Base-by-base conservation (phyloP, 2,113 vertebrate genomes). In the Tretioscincus oriximinensis region DNA sequence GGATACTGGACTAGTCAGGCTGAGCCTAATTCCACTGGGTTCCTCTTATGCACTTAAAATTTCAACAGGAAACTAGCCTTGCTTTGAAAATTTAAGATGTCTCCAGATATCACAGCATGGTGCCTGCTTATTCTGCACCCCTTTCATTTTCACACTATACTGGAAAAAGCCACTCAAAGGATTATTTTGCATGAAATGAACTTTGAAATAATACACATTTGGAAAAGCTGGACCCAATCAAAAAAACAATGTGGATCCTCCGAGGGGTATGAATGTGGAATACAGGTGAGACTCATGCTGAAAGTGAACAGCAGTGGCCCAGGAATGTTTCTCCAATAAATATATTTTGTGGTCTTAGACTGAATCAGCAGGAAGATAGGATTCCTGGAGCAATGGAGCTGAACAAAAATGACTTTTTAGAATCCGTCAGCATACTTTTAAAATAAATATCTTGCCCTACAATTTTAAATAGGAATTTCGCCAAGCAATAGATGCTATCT, bases 181-280 rank as follows among this genome's bases (percentile, higher is more conserved):
- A 14, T 51, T 14, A 51, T 14, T 51, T 51, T 51, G 49, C 49
- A 51, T 51, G 49, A 51, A 51, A 51, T 51, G 8, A 94, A 95
- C 93, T 93, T 28, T 31, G 90, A 94, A 93, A 84, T 92, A 94
- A 95, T 93, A 94, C 93, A 93, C 92, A 94, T 93, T 92, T 93
- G 92, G 90, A 93, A 92, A 95, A 87, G 0, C n/a, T 87, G 54
- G 1, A 69, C 77, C 70, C 29, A 8, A 29, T 64, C 10, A 64
- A 8, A 64, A 41, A 11, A 26, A 65, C 20, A 61, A 18, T 6
- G 58, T 61, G 58, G 16, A 2, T 61, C 20, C 58, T 22, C 58
- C 10, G 9, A 18, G 3, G 58, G 3, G 58, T 61, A 6, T 7
- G 31, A 35, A 18, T 4, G 1, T 29, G 66, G 31, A 7, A 1